Conservation (phyloP, 2,888 invertebrate species). For the Folsomia candida region DNA sequence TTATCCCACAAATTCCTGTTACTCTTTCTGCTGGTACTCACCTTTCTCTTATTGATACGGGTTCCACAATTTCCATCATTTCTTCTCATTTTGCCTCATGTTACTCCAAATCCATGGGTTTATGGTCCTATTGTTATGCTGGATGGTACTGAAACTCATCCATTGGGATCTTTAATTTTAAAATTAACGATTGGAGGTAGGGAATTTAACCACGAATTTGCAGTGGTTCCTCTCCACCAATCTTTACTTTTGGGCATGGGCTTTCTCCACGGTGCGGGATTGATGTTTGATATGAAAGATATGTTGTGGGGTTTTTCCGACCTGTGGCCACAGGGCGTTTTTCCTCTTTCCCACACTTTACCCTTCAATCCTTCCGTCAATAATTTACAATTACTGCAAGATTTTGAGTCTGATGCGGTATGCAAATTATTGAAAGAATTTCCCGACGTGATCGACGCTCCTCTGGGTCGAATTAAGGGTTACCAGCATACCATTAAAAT, state of each 20-base stretch:
- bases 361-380: no score
- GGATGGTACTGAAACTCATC: neutral
- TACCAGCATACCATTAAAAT: constrained; percentile 11
- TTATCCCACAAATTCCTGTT: neutral
- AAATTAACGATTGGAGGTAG: neutral
- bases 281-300: neutral
- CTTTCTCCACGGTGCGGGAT: neutral
- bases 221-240: neutral
- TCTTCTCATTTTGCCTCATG: neutral
- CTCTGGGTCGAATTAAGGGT: neutral
- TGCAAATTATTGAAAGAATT: neutral
- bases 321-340: neutral
- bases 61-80: neutral
- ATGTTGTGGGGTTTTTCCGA: neutral
- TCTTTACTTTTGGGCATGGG: neutral
- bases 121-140: neutral
- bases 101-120: neutral
- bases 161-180: neutral
- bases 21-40: neutral
- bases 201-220: neutral
- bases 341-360: no score
- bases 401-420: neutral
- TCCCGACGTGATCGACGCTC: neutral
- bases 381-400: neutral
- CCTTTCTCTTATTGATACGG: neutral